phyloP scores from a whole-genome alignment of 2,797 vertebrate species.

The Lacerta viridis region DNA sequence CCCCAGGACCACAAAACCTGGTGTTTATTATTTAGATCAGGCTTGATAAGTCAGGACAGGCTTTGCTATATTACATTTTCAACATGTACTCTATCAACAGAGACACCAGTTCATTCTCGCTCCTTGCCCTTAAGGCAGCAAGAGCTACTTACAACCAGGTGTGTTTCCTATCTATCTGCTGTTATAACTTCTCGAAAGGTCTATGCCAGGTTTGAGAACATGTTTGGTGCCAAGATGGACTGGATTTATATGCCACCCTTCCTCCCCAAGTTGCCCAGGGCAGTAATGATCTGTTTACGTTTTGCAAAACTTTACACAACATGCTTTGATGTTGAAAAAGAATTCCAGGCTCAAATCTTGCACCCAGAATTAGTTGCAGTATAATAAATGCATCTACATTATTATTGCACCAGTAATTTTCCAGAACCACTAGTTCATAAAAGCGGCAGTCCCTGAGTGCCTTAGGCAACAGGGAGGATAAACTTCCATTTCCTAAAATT shows the following conservation, averaged over 20 bases:
- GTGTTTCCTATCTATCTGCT: not conserved
- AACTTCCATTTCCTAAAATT: constrained; percentile 33
- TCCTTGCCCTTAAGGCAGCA: not conserved
- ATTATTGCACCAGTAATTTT: rapidly evolving
- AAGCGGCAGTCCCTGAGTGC: not conserved
- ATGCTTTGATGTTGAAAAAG: constrained; percentile 40
- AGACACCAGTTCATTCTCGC: too few species aligned
- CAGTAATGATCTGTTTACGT: constrained; percentile 45
- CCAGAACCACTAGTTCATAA: not conserved
- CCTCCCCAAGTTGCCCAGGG: too few species aligned
- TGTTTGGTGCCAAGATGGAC: constrained; percentile 51
- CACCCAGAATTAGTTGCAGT: rapidly evolving
- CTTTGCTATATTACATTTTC: not conserved
- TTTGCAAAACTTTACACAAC: constrained; percentile 48
- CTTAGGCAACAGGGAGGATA: not conserved
- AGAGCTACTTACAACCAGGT: not conserved
- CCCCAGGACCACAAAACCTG: not conserved
- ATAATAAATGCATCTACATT: rapidly evolving
- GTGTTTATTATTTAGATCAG: not conserved
- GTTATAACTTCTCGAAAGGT: not conserved
- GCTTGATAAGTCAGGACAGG: not conserved
- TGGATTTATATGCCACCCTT: too few species aligned
- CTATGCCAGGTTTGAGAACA: constrained; percentile 56
- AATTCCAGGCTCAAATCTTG: constrained; percentile 35
- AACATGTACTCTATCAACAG: not conserved